Base-by-base conservation (phyloP, 2,888 invertebrate species). In the Clostera curtula region DNA sequence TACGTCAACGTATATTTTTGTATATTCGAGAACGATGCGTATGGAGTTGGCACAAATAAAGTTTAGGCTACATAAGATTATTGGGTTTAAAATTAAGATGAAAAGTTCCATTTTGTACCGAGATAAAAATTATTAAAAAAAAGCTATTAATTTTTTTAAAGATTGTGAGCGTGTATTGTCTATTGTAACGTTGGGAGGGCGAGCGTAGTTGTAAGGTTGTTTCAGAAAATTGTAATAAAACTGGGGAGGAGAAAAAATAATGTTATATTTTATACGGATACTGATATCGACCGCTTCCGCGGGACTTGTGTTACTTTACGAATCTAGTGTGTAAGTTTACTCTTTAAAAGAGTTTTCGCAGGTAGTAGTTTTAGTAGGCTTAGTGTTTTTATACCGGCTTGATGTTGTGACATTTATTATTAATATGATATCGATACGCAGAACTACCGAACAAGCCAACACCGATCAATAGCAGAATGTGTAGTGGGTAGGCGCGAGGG, bases 361-460 rank as follows among this genome's bases (percentile, higher is more conserved):
- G 77, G 77, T 76, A 82, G 82, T 82, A 82, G 80, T 68, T 73
- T 72, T 80, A 75, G 71, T 82, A 84, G 75, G 84, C 84, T 84
- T 85, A 85, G 82, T 80, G 83, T 82, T 85, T 85, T 85, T 85
- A 84, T 84, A 85, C 84, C 66, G 73, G 85, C 84, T 84, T 84
- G 79, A 83, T 84, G 85, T 85, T 85, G 84, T 84, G 83, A 83
- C 74, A 75, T 76, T 76, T 77, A 71, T 72, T 67, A 70, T 70
- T 71, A 73, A 69, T 73, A 49, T 43, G 40, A 46, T 57, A 75
- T 70, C 32, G 63, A 73, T 72, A 75, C 43, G 60, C 68, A 67
- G 62, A 67, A 61, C 56, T 67, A 67, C 67, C 62, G 69, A 69
- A 70, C 66, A 64, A 60, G 71, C 64, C 67, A 67, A 70, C 74